Conservation (phyloP, 2,113 vertebrate species). For the Hiodon alosoides region DNA sequence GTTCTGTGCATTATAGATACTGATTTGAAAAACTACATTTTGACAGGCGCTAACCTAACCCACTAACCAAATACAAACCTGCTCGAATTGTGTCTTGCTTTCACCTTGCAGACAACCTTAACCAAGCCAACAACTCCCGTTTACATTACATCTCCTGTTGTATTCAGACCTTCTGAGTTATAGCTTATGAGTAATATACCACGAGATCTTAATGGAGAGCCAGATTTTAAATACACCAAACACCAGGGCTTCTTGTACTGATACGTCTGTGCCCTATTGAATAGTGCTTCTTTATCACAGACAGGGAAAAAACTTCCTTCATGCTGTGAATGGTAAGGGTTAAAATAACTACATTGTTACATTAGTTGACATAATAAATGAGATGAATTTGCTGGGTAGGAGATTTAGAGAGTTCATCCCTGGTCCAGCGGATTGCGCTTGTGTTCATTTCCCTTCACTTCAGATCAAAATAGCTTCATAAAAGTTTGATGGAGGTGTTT, state of each 20-base stretch:
- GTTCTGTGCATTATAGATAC: no score
- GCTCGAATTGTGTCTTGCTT: no score
- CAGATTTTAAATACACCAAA: no score
- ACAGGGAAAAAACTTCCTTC: neutral
- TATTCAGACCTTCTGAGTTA: no score
- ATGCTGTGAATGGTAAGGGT: neutral
- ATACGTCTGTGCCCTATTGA: neutral
- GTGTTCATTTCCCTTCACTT: slow-evolving; percentile 20
- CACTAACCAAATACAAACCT: no score
- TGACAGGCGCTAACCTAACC: no score
- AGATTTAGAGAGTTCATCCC: slow-evolving; percentile 9
- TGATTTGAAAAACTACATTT: no score
- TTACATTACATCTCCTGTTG: no score
- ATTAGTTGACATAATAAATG: neutral
- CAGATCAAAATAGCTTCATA: slow-evolving; percentile 13
- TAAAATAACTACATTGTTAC: slow-evolving; percentile 4
- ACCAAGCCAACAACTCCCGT: no score
- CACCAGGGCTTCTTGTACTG: neutral
- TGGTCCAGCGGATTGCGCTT: slow-evolving; percentile 1
- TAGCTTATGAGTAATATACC: no score
- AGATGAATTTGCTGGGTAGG: slow-evolving; percentile 7
- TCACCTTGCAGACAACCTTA: no score
- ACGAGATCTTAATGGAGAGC: no score
- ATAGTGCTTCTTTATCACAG: neutral
- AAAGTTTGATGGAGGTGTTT: slow-evolving; percentile 23